phyloP scores from a whole-genome alignment of 2,113 vertebrate genomes.

The rabbit (Oryctolagus cuniculus) region mOryCun1.1 NC_091445.1:84818001-84818500 shows the following conservation, averaged over 20 bases:
- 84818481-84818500: not conserved
- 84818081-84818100: constrained; percentile 48
- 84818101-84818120: constrained; percentile 53
- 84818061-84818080: constrained; percentile 30
- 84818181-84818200: constrained; percentile 27
- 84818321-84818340: constrained; percentile 1
- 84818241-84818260: constrained; percentile 42
- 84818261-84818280: not conserved
- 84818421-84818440: not conserved
- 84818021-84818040: not conserved
- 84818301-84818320: not conserved
- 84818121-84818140: constrained; percentile 71
- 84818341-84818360: constrained; percentile 20
- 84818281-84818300: not conserved
- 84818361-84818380: constrained; percentile 51
- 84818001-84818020: constrained; percentile 29
- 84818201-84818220: constrained; percentile 59
- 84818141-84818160: constrained; percentile 59
- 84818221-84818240: constrained; percentile 49
- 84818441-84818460: not conserved
- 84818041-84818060: not conserved
- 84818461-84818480: not conserved
- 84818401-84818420: not conserved
- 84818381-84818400: constrained; percentile 21
- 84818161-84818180: constrained; percentile 57